Base-by-base conservation (phyloP, 2,113 vertebrate genomes). In the Lepisosteus osseus region DNA sequence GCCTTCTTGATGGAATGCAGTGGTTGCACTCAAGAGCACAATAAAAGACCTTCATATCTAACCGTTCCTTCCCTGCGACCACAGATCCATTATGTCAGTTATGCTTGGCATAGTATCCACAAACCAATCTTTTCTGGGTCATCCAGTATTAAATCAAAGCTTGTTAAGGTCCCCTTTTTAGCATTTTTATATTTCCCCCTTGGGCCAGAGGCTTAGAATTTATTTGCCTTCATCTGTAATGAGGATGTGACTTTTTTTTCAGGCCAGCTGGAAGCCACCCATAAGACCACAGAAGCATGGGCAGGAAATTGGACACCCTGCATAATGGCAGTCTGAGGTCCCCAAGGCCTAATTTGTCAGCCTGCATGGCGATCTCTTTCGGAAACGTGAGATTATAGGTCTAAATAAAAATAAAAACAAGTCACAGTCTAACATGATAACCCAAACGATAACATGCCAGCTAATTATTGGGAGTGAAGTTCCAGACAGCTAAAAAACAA, bases 141-240 rank as follows among this genome's bases (percentile, higher is more conserved):
- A 15, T 72, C 77, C 63, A 55, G 54, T 41, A 44, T 72, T 77
- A 78, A 73, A 80, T 80, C 74, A 75, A 74, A 79, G 59, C 72
- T 75, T 77, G 76, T 77, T 77, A 73, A 76, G 74, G 61, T 42
- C 61, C 78, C 70, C 72, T 69, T 71, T 77, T 69, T 72, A 70
- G 67, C 66, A 78, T 70, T 80, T 76, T 72, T 78, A 74, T 69
- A 71, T 70, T 76, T 76, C 75, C 78, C 55, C 66, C 67, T 61
- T 61, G 59, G 63, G 65, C 68, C n/a, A 45, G 14, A 76, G 17
- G 69, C 69, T 67, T 74, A 64, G 57, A 65, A 74, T 76, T 68
- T 57, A 17, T 40, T 54, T 15, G 59, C 67, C 44, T 69, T 44
- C 7, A 17, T 15, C 47, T 54, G 47, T 69, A 65, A 54, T 55